Base-by-base conservation (phyloP, 2,888 invertebrate species). In the Perdita meconis region DNA sequence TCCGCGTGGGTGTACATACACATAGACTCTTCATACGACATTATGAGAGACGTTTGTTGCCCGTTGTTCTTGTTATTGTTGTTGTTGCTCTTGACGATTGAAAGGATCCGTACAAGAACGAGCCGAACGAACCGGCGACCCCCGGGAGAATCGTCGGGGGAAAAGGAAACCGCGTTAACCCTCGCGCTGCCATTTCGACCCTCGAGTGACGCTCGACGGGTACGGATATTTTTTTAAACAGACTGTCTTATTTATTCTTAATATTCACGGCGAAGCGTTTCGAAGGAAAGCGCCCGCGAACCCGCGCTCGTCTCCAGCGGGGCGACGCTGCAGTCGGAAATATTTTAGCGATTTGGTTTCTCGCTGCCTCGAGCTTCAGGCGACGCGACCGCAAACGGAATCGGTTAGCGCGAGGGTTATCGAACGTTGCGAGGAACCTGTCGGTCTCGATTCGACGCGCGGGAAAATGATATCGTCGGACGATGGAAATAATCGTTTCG, bases 51-150 rank as follows among this genome's bases (percentile, higher is more conserved):
- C 85, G 61, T 79, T 75, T 73, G 85, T 81, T 76, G 78, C 67
- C 47, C 67, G 73, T 80, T 84, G 68, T 86, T 84, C 73, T 84
- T 86, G 70, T 82, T 82, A 78, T 81, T 80, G 75, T 82, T 85
- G 75, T 82, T 86, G 72, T 74, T 78, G 60, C 64, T 74, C 73
- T 59, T 57, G 70, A 61, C 40, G 51, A 78, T 13, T 16, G 40
- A 65, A 76, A 73, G 72, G 68, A 76, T 55, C 59, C 64, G 51
- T 55, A 68, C 71, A 63, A 68, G 66, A 65, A 60, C 57, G 76
- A 69, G 73, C 63, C 26, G 71, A 66, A 59, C 64, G 71, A 78
- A 68, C 38, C 10, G 19, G 30, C 6, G 6, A 26, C 16, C 24
- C 1, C 50, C 24, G 34, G 10, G 44, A 12, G 19, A n/a, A n/a